Conservation (phyloP, 1,140 invertebrate species). For the Scaptodrosophila lebanonensis region DNA sequence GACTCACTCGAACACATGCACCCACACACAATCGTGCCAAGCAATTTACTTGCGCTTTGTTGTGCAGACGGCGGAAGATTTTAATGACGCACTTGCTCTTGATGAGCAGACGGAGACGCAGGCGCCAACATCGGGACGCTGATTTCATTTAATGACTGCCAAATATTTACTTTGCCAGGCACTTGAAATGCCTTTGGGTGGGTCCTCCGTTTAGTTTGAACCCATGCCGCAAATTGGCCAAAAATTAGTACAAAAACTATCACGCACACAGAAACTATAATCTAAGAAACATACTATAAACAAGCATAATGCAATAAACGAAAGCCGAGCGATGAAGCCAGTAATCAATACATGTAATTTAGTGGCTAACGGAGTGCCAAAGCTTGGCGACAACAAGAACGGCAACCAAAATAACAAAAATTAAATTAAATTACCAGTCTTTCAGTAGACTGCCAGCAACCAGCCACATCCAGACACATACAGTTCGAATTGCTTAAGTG, state of each 20-base stretch:
- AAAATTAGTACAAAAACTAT: conserved; percentile 22
- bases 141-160: conserved; percentile 39
- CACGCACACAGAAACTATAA: too few relatives aligned
- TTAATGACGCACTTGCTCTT: conserved; percentile 50
- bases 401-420: conserved; percentile 43
- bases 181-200: conserved; percentile 23
- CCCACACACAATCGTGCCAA: conserved; percentile 21
- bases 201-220: conserved; percentile 5
- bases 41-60: conserved; percentile 66
- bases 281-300: neutral
- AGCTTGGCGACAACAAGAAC: conserved; percentile 29
- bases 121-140: neutral
- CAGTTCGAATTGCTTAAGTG: too few relatives aligned
- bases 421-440: conserved; percentile 48
- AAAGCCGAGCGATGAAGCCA: too few relatives aligned
- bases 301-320: too few relatives aligned
- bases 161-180: conserved; percentile 34
- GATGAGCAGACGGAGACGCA: conserved; percentile 11
- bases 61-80: conserved; percentile 63
- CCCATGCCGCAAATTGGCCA: conserved; percentile 18
- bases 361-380: neutral
- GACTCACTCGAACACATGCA: neutral
- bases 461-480: neutral
- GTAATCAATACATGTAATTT: conserved; percentile 5
- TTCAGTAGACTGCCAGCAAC: neutral